These are phyloP conservation scores for Ecliptopera silaceata DNA, from an alignment of 2,888 invertebrate genomes.

Conservation along the genomic window DNA sequence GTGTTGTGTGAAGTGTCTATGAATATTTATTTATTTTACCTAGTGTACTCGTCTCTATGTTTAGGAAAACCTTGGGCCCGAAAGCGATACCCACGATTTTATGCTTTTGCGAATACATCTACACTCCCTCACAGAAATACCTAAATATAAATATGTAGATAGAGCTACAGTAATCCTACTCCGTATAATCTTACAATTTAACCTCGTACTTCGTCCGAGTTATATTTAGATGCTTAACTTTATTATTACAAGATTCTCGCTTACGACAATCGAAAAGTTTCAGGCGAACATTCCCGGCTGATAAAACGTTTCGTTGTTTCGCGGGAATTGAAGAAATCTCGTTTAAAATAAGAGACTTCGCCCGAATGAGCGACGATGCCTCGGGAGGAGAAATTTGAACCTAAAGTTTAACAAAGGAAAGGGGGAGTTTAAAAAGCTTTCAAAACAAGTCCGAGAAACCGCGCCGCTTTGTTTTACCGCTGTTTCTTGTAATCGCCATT, in stretches of 20 bases:
- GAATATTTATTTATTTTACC: too few relatives aligned
- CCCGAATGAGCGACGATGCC: slow-evolving; percentile 53
- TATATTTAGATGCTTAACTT: background rate
- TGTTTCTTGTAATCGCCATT: slow-evolving; percentile 60
- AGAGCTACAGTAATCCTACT: too few relatives aligned
- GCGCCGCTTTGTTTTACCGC: slow-evolving; percentile 53
- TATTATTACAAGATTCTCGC: slow-evolving; percentile 23
- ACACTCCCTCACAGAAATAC: too few relatives aligned
- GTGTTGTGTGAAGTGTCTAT: too few relatives aligned
- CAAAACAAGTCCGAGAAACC: slow-evolving; percentile 47
- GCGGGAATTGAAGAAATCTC: slow-evolving; percentile 59
- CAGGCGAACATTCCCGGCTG: slow-evolving; percentile 49
- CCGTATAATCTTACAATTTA: too few relatives aligned
- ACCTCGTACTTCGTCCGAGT: too few relatives aligned
- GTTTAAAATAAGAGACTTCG: slow-evolving; percentile 60
- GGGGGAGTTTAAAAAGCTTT: slow-evolving; percentile 58
- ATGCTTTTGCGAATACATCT: too few relatives aligned
- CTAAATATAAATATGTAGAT: too few relatives aligned
- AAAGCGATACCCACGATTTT: too few relatives aligned
- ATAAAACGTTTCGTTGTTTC: slow-evolving; percentile 58
- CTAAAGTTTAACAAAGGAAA: slow-evolving; percentile 58
- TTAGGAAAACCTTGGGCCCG: too few relatives aligned
- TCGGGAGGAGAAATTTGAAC: slow-evolving; percentile 52
- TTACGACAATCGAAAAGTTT: slow-evolving; percentile 41
- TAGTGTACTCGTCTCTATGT: too few relatives aligned